Conservation (phyloP, 2,797 vertebrate genomes). For the Tenualosa thibaudeaui region DNA sequence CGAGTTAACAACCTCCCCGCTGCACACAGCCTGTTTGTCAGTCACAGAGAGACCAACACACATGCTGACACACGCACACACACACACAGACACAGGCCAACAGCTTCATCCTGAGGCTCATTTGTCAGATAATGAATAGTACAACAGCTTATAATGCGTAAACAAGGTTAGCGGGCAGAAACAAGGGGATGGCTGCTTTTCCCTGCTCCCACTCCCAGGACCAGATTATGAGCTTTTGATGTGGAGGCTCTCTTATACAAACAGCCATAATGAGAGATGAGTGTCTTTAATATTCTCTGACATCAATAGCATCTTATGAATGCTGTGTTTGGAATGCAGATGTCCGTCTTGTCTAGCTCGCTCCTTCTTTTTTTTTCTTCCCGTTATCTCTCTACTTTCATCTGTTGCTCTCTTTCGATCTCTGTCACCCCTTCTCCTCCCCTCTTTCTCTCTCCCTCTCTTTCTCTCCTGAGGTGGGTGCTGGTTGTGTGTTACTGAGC, state of each 20-base stretch:
- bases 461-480: not conserved
- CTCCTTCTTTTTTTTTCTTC: not conserved
- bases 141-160: constrained; percentile 35
- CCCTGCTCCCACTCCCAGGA: not conserved
- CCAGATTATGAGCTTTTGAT: constrained; percentile 38
- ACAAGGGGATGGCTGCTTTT: constrained; percentile 35
- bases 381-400: not conserved
- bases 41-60: not conserved
- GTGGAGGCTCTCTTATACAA: constrained; percentile 14
- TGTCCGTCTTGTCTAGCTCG: not conserved
- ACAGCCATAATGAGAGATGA: constrained; percentile 31
- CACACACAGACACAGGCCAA: not conserved
- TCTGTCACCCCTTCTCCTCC: no score
- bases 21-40: constrained; percentile 18
- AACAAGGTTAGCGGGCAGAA: constrained; percentile 45
- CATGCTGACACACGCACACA: not conserved
- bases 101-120: constrained; percentile 24
- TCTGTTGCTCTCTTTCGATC: not conserved
- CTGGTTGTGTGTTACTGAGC: not conserved
- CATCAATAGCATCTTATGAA: constrained; percentile 44
- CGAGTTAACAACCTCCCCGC: constrained; percentile 27
- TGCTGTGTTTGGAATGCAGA: constrained; percentile 2
- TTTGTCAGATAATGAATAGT: constrained; percentile 40
- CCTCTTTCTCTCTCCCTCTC: not conserved
- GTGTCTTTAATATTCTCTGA: constrained; percentile 48